These are phyloP conservation scores for Alviniconcha strummeri DNA, from an alignment of 2,888 invertebrate genomes.

Conservation along the genomic window DNA sequence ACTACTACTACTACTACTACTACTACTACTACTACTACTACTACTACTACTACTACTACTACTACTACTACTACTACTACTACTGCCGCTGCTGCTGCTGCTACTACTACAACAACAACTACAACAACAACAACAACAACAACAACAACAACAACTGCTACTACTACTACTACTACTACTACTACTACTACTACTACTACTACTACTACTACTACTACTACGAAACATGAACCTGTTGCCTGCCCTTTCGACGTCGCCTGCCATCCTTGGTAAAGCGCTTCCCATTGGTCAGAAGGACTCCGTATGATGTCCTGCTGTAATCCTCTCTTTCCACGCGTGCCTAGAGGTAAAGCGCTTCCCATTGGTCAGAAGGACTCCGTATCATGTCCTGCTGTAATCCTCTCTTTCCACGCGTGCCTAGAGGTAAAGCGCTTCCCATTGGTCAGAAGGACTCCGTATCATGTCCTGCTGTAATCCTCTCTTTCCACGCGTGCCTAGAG, in stretches of 20 bases:
- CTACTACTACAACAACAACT: conserved; percentile 17
- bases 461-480: too few species aligned
- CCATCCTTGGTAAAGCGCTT: too few species aligned
- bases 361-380: too few species aligned
- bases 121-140: neutral
- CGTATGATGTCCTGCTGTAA: too few species aligned
- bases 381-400: too few species aligned
- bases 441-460: too few species aligned
- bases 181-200: conserved; percentile 16
- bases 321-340: too few species aligned
- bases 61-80: conserved; percentile 22
- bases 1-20: conserved; percentile 4
- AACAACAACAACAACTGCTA: neutral
- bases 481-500: too few species aligned
- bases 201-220: conserved; percentile 25
- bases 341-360: too few species aligned
- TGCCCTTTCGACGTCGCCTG: neutral
- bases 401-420: too few species aligned
- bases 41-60: conserved; percentile 20
- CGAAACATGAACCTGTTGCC: neutral
- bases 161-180: neutral
- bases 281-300: too few species aligned
- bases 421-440: too few species aligned
- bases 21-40: conserved; percentile 28
- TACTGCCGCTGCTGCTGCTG: conserved; percentile 7